phyloP scores from a whole-genome alignment of 2,113 vertebrate genomes.

The Pituophis catenifer region DNA sequence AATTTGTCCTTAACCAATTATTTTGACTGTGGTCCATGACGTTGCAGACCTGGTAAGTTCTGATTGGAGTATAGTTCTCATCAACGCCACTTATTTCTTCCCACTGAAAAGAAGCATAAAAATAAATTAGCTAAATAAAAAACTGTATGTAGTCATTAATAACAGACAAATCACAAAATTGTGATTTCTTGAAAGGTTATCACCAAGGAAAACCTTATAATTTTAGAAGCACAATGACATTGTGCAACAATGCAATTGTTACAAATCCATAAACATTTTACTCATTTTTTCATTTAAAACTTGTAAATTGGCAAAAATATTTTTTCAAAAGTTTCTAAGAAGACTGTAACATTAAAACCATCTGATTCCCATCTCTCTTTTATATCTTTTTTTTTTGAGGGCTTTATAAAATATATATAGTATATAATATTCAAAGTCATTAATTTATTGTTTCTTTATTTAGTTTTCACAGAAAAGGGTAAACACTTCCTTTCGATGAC shows the following conservation, averaged over 20 bases:
- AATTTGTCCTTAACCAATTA: constrained; percentile 98
- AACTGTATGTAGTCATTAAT: background rate
- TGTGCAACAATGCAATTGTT: background rate
- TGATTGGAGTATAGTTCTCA: constrained; percentile 95
- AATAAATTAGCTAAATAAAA: background rate
- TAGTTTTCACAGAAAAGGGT: background rate
- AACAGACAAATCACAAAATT: background rate
- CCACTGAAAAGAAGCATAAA: constrained; percentile 75
- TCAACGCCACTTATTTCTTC: constrained; percentile 99
- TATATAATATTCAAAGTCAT: background rate
- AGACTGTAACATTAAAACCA: background rate
- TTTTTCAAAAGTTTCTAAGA: background rate
- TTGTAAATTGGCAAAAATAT: background rate
- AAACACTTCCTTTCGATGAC: background rate
- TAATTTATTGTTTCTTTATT: background rate
- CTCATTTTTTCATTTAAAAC: background rate
- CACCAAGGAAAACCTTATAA: background rate
- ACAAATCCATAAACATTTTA: background rate
- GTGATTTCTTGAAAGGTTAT: background rate
- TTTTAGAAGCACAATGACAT: background rate
- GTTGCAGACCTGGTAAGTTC: constrained; percentile 98
- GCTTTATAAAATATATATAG: background rate
- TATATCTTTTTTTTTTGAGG: background rate
- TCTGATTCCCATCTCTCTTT: background rate
- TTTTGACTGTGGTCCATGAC: constrained; percentile 99